phyloP scores from a whole-genome alignment of 2,888 invertebrate genomes.

The Fragum sueziense region DNA sequence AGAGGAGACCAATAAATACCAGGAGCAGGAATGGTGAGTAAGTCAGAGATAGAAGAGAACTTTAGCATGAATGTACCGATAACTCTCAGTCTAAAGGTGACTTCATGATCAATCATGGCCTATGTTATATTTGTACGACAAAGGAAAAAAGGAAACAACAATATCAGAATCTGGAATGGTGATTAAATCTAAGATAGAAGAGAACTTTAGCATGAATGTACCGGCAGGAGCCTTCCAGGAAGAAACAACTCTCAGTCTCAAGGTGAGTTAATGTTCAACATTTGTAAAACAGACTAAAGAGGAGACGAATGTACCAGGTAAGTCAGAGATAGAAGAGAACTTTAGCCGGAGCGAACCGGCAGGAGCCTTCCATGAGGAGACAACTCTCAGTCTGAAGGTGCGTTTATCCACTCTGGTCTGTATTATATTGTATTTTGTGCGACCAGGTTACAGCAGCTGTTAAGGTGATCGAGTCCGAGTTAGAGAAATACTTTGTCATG shows the following conservation, averaged over 20 bases:
- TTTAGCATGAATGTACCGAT: conserved; percentile 47
- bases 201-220: conserved; percentile 44
- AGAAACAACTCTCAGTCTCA: conserved; percentile 37
- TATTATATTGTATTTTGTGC: no score
- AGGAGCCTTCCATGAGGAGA: conserved; percentile 41
- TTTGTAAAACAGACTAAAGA: conserved; percentile 33
- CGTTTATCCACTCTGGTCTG: no score
- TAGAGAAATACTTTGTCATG: conserved; percentile 44
- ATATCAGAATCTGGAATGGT: conserved; percentile 13
- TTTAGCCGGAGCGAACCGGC: conserved; percentile 42
- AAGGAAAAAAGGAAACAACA: conserved; percentile 37
- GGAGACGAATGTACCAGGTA: conserved; percentile 15
- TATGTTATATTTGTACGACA: conserved; percentile 38
- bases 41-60: conserved; percentile 45
- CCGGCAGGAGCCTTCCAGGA: conserved; percentile 43
- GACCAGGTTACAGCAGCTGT: conserved; percentile 16
- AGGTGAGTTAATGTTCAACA: conserved; percentile 25
- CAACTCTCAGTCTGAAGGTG: conserved; percentile 44
- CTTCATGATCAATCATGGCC: conserved; percentile 19
- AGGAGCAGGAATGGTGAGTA: conserved; percentile 19
- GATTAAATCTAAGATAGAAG: conserved; percentile 45
- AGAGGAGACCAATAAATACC: conserved; percentile 39
- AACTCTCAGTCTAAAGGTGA: conserved; percentile 36
- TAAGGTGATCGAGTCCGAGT: conserved; percentile 37
- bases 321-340: conserved; percentile 45